Evolutionary conservation across 2,113 vertebrate genomes (phyloP).

Genomic region (Pogonocichla stellata): DNA sequence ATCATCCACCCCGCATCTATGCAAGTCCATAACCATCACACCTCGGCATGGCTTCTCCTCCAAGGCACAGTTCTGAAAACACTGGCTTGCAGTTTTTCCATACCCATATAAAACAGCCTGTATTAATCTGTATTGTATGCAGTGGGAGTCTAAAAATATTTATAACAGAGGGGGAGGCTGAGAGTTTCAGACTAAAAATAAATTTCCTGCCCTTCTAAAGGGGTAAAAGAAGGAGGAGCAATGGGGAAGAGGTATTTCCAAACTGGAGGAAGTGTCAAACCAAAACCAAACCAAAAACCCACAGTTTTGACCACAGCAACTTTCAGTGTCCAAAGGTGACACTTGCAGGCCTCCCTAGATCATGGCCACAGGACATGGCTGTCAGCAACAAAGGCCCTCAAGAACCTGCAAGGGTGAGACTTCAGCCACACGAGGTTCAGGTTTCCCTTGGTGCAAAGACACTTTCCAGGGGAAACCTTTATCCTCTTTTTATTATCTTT

Average conservation of each 20-base stretch:
- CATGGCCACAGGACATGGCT: background rate
- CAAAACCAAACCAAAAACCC: background rate
- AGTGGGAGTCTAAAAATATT: background rate
- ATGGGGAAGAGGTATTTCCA: background rate
- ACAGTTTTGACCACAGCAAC: background rate
- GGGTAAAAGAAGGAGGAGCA: accelerated
- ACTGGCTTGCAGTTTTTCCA: background rate
- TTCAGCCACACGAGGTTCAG: accelerated
- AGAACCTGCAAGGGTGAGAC: background rate
- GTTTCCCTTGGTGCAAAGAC: background rate
- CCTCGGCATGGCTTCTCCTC: background rate
- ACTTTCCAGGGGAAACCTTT: background rate
- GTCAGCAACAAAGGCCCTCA: background rate
- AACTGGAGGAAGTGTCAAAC: background rate
- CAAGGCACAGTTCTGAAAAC: background rate
- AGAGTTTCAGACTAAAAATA: background rate
- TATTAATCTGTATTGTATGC: accelerated
- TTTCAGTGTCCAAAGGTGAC: background rate
- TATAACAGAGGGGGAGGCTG: background rate
- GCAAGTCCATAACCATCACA: accelerated
- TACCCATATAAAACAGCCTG: background rate
- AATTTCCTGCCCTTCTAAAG: background rate
- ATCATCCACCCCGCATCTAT: accelerated
- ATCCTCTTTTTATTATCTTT: background rate
- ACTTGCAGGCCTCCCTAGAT: background rate